Percentiles rank a stretch among this genome's conserved stretches.
Conservation (phyloP, 2,113 vertebrate genomes). For the Onychostruthus taczanowskii region DNA sequence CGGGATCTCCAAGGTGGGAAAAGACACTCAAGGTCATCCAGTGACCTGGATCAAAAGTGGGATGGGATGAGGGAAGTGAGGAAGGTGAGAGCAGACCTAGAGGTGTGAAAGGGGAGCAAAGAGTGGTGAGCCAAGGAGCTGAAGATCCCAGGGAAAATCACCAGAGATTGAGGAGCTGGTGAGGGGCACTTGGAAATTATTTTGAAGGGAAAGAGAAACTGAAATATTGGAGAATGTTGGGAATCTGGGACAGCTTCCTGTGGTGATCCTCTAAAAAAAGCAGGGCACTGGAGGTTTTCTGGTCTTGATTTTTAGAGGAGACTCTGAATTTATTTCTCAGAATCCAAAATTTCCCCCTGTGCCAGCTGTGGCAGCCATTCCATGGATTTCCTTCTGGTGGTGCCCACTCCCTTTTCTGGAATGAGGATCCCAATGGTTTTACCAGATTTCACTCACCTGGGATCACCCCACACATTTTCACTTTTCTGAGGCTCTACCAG, state of each 20-base stretch:
- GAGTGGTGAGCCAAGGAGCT: not conserved
- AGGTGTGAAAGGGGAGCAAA: not conserved
- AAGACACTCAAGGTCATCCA: not conserved
- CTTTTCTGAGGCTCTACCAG: not conserved
- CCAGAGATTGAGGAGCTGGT: not conserved
- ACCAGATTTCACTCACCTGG: not conserved
- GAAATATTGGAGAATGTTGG: not conserved
- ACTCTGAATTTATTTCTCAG: not conserved
- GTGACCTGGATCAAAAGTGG: not conserved
- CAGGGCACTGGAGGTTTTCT: not conserved
- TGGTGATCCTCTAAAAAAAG: not conserved
- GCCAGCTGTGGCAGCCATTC: not conserved
- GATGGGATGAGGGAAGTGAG: not conserved
- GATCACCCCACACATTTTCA: not conserved
- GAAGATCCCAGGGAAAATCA: not conserved
- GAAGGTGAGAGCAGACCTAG: not conserved
- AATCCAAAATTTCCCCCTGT: not conserved
- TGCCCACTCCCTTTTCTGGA: not conserved
- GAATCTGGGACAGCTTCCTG: not conserved
- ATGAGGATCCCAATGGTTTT: not conserved
- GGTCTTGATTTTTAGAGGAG: not conserved
- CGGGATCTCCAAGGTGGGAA: not conserved
- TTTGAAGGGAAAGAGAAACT: constrained; percentile 16
- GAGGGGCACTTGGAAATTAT: not conserved
- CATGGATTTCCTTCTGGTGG: not conserved